Evolutionary conservation across 1,140 invertebrate genomes (phyloP), one percentile per base, ranked within the genome.

Genomic region (Capitella teleta): DNA sequence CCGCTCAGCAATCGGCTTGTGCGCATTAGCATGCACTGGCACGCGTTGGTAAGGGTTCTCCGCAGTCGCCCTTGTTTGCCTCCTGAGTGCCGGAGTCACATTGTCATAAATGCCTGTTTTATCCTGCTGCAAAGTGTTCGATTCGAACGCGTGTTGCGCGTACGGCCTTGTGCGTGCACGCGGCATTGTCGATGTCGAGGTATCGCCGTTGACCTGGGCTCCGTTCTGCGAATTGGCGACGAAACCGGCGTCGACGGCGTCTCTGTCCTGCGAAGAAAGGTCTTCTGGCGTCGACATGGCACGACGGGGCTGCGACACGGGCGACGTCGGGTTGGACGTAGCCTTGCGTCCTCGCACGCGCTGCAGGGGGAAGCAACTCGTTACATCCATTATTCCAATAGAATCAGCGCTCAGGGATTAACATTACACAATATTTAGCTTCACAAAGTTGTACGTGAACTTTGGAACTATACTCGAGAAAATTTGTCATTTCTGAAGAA

Each of bases 311-410:
- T 86, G 79, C 54, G 84, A 26, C 61, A 86, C 89, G 47, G 91
- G 91, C 54, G 89, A 94, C 18, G 88, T 90, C 41, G 90, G 91
- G 26, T 90, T 95, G 53, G 88, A 94, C 40, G 89, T 76, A 16
- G 88, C 87, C 78, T 90, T 91, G 73, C 83, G 76, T 74, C 86
- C 45, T 10, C 28, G 18, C 28, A 47, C 45, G 5, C 45, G 18
- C 45, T 47, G 28, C 16, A 28, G 23, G 6, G 14, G 36, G n/a
- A n/a, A n/a, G n/a, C n/a, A n/a, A n/a, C n/a, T n/a, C n/a, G n/a
- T n/a, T n/a, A n/a, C n/a, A n/a, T n/a, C n/a, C n/a, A n/a, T n/a
- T n/a, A n/a, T n/a, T n/a, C n/a, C n/a, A n/a, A n/a, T n/a, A n/a
- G n/a, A n/a, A n/a, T n/a, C n/a, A n/a, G n/a, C n/a, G n/a, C n/a